A percentile compares a stretch with the other conserved stretches of the same genome.
Conservation (phyloP, 2,113 vertebrate genomes). For the Passerina amoena region DNA sequence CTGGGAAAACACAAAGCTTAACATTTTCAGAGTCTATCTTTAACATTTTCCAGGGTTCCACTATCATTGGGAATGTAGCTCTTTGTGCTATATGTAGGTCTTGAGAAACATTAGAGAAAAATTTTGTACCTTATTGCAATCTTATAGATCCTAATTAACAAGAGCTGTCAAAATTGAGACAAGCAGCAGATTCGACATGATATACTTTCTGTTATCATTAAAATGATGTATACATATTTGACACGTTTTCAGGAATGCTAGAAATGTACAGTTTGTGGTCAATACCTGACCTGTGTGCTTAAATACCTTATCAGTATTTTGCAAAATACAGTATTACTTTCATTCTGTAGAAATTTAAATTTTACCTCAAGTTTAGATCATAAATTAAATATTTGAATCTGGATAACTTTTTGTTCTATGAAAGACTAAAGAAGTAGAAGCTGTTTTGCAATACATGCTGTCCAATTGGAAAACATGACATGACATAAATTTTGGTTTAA, state of each 20-base stretch:
- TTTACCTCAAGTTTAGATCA: neutral
- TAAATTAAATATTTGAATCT: neutral
- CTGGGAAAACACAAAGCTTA: too few species aligned
- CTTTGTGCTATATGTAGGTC: neutral
- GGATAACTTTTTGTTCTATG: neutral
- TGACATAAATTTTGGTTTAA: neutral
- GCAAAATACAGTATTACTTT: neutral
- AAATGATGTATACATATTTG: neutral
- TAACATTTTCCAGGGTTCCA: too few species aligned
- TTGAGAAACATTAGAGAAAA: neutral
- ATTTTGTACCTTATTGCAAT: neutral
- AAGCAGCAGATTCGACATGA: neutral
- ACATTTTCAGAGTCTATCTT: too few species aligned
- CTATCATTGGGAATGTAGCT: neutral
- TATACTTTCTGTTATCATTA: neutral
- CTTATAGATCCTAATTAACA: neutral
- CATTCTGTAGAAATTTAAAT: neutral
- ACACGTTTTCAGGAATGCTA: neutral
- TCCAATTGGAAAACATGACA: neutral
- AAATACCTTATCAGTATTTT: neutral
- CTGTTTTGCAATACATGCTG: neutral
- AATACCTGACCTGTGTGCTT: neutral
- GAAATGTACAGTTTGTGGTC: neutral
- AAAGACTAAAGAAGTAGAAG: neutral
- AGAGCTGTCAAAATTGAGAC: neutral